Base-by-base conservation (phyloP, 2,797 vertebrate genomes). In the Hypotaenidia philippensis region DNA sequence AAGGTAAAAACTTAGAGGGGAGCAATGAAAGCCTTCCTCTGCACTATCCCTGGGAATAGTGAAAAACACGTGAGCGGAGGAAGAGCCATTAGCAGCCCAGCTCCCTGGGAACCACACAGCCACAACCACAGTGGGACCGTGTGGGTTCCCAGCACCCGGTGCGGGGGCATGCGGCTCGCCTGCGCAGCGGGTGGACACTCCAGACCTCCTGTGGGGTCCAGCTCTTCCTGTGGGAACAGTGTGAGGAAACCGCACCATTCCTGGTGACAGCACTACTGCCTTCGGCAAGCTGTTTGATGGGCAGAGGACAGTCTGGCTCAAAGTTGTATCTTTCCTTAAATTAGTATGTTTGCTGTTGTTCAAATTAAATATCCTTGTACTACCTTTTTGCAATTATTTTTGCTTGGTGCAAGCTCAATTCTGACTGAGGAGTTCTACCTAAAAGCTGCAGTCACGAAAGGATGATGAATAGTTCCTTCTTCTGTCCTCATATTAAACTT, bases 81-180 rank as follows among this genome's bases (percentile, higher is more conserved):
- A 59, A 56, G 63, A 83, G 34, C 44, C 15, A 26, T 26, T 26
- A 47, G 14, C 66, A 55, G 3, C 31, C 9, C 11, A 52, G 50
- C 44, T 44, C n/a, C 61, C 55, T 1, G 0, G 61, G 57, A 53
- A 65, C 49, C 0, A 2, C 20, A 22, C 26, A 68, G 60, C 45
- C 44, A 44, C 41, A 44, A 44, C 41, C 41, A 44, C 5, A 5
- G 11, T 5, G 31, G 34, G 52, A 41, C 21, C 5, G 5, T 56
- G 47, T 9, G 21, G 18, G 25, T 69, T 63, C 40, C 53, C 63
- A 38, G 83, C 36, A 27, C n/a, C 32, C n/a, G 7, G 32, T 9
- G 25, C 0, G 0, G 16, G 5, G 17, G 25, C 1, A 1, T 25
- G 25, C 26, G 22, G 40, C 40, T 64, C 25, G 47, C 52, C 61